Percentiles rank a stretch among this genome's conserved stretches.
These are phyloP conservation scores for Drosophila micromelanica DNA, from an alignment of 1,140 invertebrate species.

Conservation along the genomic window DNA sequence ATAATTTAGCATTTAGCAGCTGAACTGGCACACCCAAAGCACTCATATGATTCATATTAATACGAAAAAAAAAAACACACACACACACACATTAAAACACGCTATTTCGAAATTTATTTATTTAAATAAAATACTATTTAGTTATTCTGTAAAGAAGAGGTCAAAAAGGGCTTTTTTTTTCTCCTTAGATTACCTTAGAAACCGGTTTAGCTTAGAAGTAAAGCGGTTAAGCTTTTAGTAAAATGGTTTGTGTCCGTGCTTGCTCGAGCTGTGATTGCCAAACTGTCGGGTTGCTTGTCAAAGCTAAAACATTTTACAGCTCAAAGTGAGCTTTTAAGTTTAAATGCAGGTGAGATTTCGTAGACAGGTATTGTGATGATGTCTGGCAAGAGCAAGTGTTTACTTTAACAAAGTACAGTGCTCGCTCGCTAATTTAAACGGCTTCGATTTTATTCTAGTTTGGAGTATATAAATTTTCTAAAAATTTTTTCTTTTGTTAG, in stretches of 20 bases:
- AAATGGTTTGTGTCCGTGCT: slow-evolving; percentile 3
- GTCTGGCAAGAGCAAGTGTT: no score
- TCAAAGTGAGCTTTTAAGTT: not conserved
- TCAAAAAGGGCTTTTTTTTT: not conserved
- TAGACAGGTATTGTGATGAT: no score
- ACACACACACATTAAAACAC: not conserved
- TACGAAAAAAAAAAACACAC: no score
- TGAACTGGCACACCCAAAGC: no score
- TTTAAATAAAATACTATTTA: not conserved
- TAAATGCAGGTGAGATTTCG: no score
- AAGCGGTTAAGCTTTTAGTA: not conserved
- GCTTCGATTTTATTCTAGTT: no score
- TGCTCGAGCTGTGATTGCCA: not conserved
- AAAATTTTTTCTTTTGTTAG: no score
- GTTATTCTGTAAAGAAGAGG: not conserved
- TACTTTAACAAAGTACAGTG: no score
- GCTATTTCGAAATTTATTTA: not conserved
- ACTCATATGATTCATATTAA: no score
- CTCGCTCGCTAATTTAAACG: no score
- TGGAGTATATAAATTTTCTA: no score
- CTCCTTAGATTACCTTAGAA: slow-evolving; percentile 3
- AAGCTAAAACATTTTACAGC: not conserved
- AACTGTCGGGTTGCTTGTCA: slow-evolving; percentile 7
- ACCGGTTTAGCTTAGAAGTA: slow-evolving; percentile 17
- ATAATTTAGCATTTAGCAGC: no score